These are phyloP conservation scores for Lycodopsis pacificus DNA, from an alignment of 2,797 vertebrate genomes.

Conservation along the genomic window DNA sequence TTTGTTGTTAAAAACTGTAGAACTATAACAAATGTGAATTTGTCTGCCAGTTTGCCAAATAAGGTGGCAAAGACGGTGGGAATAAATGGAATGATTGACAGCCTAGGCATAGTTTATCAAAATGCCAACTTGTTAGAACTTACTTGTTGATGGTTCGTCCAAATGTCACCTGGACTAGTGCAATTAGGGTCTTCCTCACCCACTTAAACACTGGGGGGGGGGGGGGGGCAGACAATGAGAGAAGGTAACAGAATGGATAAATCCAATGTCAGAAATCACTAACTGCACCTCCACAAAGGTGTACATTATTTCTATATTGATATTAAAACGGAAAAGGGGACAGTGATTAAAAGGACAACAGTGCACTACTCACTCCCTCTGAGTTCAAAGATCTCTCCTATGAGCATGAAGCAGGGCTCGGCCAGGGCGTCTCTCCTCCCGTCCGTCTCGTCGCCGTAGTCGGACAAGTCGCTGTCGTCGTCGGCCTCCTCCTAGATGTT, in stretches of 20 bases:
- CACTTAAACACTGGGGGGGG: slow-evolving; percentile 95
- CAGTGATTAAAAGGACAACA: not conserved
- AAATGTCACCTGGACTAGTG: slow-evolving; percentile 99
- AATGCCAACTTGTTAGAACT: slow-evolving; percentile 56
- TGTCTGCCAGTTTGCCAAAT: not conserved
- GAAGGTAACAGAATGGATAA: not conserved
- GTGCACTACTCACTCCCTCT: slow-evolving; percentile 92
- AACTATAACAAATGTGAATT: too few relatives aligned
- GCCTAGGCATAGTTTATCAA: not conserved
- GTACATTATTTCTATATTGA: not conserved
- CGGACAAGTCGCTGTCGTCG: slow-evolving; percentile 95
- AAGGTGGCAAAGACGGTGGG: not conserved
- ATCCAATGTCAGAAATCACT: not conserved
- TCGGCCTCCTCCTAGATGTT: slow-evolving; percentile 91
- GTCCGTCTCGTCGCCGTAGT: slow-evolving; percentile 93
- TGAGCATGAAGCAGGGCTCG: slow-evolving; percentile 98
- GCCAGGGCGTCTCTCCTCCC: slow-evolving; percentile 93
- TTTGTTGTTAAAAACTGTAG: too few relatives aligned
- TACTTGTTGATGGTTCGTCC: slow-evolving; percentile 99
- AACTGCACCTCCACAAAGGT: not conserved
- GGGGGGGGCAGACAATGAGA: not conserved
- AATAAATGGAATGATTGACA: not conserved
- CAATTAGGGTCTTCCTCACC: slow-evolving; percentile 99
- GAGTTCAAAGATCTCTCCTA: slow-evolving; percentile 98
- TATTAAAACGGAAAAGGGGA: not conserved